Percentiles rank a stretch among this genome's conserved stretches.
These are phyloP conservation scores for Chondrilla cf. caribensis DNA, from an alignment of 37 sponge, comb jelly and placozoan species.

Conservation along the genomic window DNA sequence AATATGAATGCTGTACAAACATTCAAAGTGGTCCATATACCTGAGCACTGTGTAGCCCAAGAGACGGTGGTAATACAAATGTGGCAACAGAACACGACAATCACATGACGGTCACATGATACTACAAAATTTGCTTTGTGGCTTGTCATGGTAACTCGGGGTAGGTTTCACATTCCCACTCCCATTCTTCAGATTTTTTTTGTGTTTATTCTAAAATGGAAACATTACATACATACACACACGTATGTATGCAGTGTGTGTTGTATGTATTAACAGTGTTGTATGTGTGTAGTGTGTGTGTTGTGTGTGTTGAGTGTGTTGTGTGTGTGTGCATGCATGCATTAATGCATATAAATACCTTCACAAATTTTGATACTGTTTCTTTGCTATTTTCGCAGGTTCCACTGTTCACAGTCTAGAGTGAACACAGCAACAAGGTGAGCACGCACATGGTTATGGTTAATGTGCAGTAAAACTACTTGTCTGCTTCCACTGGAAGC, in stretches of 20 bases:
- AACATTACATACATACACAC: no score
- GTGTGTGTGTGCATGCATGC: constrained; percentile 22
- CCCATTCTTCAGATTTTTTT: constrained; percentile 13
- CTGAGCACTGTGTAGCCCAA: no score
- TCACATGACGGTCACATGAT: constrained; percentile 23
- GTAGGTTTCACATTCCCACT: neutral
- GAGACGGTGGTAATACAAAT: no score
- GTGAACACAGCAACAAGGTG: no score
- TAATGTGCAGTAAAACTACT: no score
- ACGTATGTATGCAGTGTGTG: neutral
- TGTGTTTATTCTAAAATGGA: neutral
- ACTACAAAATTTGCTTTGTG: constrained; percentile 1
- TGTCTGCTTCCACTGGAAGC: no score
- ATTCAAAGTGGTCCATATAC: no score
- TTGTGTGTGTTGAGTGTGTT: constrained; percentile 40
- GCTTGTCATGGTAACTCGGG: neutral
- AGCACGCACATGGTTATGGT: no score
- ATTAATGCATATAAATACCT: neutral
- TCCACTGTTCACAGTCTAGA: no score
- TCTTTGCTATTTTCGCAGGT: no score
- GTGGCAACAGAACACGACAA: neutral
- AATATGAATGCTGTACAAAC: no score
- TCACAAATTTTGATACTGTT: neutral
- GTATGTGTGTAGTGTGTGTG: constrained; percentile 27
- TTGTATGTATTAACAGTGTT: neutral